A percentile compares a stretch with the other conserved stretches of the same genome.
Evolutionary conservation across 2,113 vertebrate genomes (phyloP).

Genomic region (Aptenodytes forsteri): DNA sequence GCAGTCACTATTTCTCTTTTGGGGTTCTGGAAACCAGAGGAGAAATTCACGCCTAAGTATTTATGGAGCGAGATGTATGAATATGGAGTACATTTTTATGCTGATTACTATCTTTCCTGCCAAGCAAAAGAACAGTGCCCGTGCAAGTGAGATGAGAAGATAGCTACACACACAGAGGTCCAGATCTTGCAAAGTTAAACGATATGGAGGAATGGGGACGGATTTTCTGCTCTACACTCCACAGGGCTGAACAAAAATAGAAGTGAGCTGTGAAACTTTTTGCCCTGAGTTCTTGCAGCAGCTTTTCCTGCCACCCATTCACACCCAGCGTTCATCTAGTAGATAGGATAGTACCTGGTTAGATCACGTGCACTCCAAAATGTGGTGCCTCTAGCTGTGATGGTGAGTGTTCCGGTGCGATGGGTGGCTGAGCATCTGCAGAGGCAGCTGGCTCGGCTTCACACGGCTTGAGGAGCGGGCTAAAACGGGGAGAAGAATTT

Average conservation of each 20-base stretch:
- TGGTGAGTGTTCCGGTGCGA: background rate
- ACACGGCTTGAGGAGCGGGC: background rate
- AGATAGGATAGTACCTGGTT: background rate
- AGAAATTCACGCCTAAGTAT: background rate
- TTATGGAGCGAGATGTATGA: background rate
- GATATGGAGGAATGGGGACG: background rate
- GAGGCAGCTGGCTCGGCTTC: background rate
- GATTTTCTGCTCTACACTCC: background rate
- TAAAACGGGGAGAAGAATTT: background rate
- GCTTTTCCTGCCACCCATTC: background rate
- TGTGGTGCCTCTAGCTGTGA: background rate
- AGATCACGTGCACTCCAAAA: background rate
- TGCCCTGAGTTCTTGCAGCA: background rate
- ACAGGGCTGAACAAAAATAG: background rate
- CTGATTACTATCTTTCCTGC: background rate
- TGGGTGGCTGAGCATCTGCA: background rate
- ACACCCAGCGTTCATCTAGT: fast-evolving
- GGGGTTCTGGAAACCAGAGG: background rate
- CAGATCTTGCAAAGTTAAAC: background rate
- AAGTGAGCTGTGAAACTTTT: background rate
- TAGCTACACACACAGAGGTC: background rate
- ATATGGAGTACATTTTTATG: background rate
- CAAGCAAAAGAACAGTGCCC: background rate
- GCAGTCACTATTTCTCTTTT: background rate
- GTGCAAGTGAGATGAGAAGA: background rate